These are phyloP conservation scores for Thalassoma bifasciatum DNA, from an alignment of 2,113 vertebrate genomes.

Conservation along the genomic window DNA sequence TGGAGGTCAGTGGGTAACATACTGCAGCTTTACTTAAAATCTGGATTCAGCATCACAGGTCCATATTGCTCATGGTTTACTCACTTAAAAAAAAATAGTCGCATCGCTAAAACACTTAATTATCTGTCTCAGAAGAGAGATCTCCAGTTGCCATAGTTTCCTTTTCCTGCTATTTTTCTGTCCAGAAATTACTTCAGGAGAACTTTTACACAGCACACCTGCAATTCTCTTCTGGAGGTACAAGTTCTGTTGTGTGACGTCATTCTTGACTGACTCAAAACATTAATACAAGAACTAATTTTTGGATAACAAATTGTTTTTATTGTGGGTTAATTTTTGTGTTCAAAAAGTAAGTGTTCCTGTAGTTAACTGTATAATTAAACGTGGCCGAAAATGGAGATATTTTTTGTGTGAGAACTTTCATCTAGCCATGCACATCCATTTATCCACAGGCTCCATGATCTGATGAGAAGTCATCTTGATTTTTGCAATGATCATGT, in stretches of 20 bases:
- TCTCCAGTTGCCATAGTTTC: constrained; percentile 47
- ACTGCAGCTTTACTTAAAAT: constrained; percentile 18
- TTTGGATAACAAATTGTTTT: too few species aligned
- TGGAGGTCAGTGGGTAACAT: constrained; percentile 40
- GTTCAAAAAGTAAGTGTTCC: too few species aligned
- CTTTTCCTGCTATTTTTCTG: constrained; percentile 11
- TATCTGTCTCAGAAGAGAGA: background rate
- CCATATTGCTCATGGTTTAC: background rate
- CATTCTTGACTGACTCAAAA: background rate
- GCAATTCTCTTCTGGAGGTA: background rate
- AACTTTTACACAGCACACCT: background rate
- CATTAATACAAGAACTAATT: too few species aligned
- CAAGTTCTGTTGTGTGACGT: background rate
- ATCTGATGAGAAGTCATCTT: too few species aligned
- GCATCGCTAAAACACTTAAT: background rate
- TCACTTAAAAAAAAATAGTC: background rate
- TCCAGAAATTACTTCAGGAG: background rate
- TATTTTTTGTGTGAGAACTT: too few species aligned
- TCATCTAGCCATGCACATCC: too few species aligned
- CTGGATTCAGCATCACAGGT: background rate
- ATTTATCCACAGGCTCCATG: too few species aligned
- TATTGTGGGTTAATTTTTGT: too few species aligned
- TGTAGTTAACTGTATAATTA: too few species aligned
- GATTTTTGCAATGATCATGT: too few species aligned
- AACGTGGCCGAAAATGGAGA: too few species aligned